phyloP scores from a whole-genome alignment of 2,888 invertebrate genomes.

The Cecidostiba fungosa region DNA sequence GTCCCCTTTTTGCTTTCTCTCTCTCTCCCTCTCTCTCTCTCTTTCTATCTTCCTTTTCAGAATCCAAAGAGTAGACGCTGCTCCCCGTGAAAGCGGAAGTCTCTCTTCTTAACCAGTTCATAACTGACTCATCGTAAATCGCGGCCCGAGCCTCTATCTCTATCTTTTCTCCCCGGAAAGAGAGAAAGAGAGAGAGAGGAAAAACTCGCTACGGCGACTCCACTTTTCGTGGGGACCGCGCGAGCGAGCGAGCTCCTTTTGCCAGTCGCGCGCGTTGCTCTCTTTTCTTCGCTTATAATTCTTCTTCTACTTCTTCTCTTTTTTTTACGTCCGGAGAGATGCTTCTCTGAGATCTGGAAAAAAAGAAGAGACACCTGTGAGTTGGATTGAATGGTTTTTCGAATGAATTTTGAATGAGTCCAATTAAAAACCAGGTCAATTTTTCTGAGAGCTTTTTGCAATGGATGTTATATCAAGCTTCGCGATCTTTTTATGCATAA shows the following conservation, averaged over 20 bases:
- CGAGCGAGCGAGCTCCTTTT: not conserved
- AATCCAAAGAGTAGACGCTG: slow-evolving; percentile 39
- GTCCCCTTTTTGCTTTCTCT: slow-evolving; percentile 7
- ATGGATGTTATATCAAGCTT: slow-evolving; percentile 43
- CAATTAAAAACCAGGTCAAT: slow-evolving; percentile 13
- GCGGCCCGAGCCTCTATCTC: not conserved
- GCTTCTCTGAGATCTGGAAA: not conserved
- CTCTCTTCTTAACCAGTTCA: slow-evolving; percentile 62
- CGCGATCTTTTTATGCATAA: slow-evolving; percentile 45
- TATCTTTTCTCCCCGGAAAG: no score
- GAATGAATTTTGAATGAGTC: not conserved
- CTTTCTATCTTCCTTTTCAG: slow-evolving; percentile 45
- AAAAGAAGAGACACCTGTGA: not conserved
- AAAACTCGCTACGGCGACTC: slow-evolving; percentile 3
- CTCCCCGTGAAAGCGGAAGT: slow-evolving; percentile 57
- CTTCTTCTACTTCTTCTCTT: not conserved
- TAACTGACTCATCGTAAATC: slow-evolving; percentile 62
- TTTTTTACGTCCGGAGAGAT: not conserved
- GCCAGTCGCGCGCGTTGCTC: slow-evolving; percentile 8
- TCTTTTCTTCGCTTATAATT: slow-evolving; percentile 1
- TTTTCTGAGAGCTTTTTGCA: slow-evolving; percentile 34
- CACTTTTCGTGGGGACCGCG: not conserved
- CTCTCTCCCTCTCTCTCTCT: not conserved
- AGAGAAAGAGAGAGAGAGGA: not conserved
- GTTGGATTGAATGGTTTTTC: not conserved